A percentile compares a stretch with the other conserved stretches of the same genome.
Evolutionary conservation across 2,888 invertebrate species (phyloP).

Genomic region (Spisula subtruncata): DNA sequence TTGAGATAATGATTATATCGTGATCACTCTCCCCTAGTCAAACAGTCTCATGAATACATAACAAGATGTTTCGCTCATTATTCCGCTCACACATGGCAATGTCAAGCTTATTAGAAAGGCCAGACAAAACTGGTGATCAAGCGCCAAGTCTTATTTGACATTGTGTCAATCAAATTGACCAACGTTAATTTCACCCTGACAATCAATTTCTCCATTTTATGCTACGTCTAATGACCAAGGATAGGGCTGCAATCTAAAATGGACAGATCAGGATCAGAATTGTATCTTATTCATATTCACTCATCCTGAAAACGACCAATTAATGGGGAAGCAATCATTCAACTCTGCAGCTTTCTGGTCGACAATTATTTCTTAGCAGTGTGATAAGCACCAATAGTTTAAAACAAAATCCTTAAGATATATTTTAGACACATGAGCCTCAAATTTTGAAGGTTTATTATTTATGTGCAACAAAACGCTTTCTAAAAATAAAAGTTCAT

Average conservation of each 20-base stretch:
- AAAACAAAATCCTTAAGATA: too few species aligned
- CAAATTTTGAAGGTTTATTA: too few species aligned
- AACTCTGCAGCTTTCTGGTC: too few species aligned
- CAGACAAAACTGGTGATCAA: constrained; percentile 19
- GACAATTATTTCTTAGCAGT: too few species aligned
- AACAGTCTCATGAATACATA: not conserved
- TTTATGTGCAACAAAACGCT: too few species aligned
- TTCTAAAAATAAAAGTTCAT: too few species aligned
- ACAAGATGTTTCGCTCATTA: not conserved
- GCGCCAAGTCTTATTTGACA: constrained; percentile 20
- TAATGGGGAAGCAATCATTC: not conserved
- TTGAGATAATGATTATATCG: not conserved
- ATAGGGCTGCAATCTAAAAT: not conserved
- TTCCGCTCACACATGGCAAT: not conserved
- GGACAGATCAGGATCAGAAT: not conserved
- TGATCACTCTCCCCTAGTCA: not conserved
- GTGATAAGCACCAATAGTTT: too few species aligned
- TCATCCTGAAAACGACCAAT: not conserved
- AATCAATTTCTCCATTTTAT: constrained; percentile 16
- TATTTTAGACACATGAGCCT: too few species aligned
- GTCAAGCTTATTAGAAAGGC: not conserved
- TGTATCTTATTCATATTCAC: not conserved
- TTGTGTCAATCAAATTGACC: constrained; percentile 38
- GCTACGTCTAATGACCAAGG: not conserved
- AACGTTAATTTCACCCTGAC: constrained; percentile 26